phyloP scores from a whole-genome alignment of 1,140 invertebrate genomes.

The Heliconius eleuchia region DNA sequence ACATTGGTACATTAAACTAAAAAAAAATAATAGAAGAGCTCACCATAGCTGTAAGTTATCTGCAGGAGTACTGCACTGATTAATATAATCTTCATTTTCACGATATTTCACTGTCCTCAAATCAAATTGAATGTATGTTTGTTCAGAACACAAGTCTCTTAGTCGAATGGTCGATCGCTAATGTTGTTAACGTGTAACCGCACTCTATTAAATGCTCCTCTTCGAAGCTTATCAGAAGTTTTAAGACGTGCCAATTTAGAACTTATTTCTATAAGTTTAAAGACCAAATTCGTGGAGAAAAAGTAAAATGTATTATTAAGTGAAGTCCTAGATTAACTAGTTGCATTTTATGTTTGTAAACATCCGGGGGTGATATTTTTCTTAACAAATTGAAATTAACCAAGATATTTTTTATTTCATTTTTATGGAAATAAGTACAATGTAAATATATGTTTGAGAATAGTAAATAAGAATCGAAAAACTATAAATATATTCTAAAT shows the following conservation, averaged over 20 bases:
- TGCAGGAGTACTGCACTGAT: conserved; percentile 51
- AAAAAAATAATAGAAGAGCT: conserved; percentile 32
- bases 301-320: background rate
- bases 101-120: conserved; percentile 11
- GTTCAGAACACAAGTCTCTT: conserved; percentile 36
- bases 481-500: too few relatives aligned
- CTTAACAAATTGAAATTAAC: background rate
- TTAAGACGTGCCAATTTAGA: background rate
- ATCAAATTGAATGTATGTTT: conserved; percentile 24
- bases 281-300: background rate
- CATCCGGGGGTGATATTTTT: background rate
- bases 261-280: background rate
- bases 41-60: conserved; percentile 46
- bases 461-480: background rate
- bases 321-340: background rate
- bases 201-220: conserved; percentile 47
- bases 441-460: conserved; percentile 29
- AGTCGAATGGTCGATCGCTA: conserved; percentile 35
- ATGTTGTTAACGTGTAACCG: conserved; percentile 37
- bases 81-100: conserved; percentile 52
- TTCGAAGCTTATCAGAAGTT: conserved; percentile 35
- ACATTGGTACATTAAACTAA: background rate
- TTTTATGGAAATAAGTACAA: background rate
- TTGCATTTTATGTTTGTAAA: conserved; percentile 5
- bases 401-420: background rate